Conservation (phyloP, 2,888 invertebrate species). For the Tipula vernalis region DNA sequence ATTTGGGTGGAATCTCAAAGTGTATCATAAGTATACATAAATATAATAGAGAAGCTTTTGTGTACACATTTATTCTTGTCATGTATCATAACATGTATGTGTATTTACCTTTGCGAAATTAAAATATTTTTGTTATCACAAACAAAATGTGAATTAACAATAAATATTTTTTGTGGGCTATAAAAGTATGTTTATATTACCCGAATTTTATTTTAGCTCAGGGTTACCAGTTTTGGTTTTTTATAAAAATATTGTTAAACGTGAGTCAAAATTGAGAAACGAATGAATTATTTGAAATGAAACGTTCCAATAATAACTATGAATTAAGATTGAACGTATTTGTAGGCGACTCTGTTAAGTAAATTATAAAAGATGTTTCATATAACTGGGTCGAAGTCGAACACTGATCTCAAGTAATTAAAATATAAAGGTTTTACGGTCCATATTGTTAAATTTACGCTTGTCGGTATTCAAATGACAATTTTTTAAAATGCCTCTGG, state of each 20-base stretch:
- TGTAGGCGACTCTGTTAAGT: no score
- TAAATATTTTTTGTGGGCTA: not conserved
- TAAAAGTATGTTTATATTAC: not conserved
- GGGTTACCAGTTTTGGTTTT: not conserved
- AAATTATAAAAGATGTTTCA: no score
- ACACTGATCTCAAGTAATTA: no score
- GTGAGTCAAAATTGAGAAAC: not conserved
- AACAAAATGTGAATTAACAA: not conserved
- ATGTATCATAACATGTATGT: not conserved
- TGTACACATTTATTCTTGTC: not conserved
- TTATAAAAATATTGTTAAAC: not conserved
- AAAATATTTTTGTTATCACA: not conserved
- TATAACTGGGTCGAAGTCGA: no score
- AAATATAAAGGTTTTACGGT: no score
- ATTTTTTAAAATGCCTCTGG: no score
- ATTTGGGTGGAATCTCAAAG: not conserved
- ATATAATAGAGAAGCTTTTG: not conserved
- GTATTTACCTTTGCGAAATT: not conserved
- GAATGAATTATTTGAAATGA: not conserved
- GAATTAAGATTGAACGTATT: no score
- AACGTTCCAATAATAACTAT: no score
- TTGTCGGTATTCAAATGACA: no score
- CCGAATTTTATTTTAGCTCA: not conserved
- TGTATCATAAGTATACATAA: not conserved
- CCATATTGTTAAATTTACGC: no score